Percentiles rank a stretch among this genome's conserved stretches.
Conservation (phyloP, 2,888 invertebrate genomes). For the Perithous albicinctus region DNA sequence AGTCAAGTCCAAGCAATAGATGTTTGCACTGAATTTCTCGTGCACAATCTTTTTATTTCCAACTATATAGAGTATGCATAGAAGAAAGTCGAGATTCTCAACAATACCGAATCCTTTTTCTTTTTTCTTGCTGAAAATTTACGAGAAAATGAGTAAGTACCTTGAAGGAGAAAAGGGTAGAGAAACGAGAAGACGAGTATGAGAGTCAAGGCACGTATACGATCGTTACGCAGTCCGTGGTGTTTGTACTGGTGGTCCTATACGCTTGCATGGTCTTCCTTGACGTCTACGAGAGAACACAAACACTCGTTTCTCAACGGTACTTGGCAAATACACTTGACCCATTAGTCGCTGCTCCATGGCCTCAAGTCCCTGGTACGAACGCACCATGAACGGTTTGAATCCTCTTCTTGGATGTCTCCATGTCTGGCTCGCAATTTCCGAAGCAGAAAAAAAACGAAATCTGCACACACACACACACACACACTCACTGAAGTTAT, state of each 20-base stretch:
- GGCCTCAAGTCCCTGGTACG: conserved; percentile 54
- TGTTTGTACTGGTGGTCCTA: conserved; percentile 35
- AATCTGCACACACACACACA: too few relatives aligned
- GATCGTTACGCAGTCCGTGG: conserved; percentile 21
- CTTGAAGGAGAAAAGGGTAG: conserved; percentile 9
- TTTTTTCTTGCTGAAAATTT: conserved; percentile 1
- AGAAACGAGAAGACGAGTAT: conserved; percentile 17
- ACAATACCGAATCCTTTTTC: not conserved
- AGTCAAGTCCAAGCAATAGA: not conserved
- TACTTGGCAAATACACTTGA: conserved; percentile 72
- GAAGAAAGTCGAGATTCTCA: not conserved
- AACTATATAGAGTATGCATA: not conserved
- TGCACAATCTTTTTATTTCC: not conserved
- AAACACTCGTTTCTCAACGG: conserved; percentile 62
- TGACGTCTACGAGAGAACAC: conserved; percentile 49
- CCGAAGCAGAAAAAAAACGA: not conserved
- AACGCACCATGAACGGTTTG: conserved; percentile 44
- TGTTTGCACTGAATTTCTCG: not conserved
- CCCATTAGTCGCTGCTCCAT: conserved; percentile 72
- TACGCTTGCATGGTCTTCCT: conserved; percentile 38
- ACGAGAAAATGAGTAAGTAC: conserved; percentile 1
- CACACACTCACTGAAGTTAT: too few relatives aligned
- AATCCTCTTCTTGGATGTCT: not conserved
- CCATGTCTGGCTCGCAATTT: not conserved
- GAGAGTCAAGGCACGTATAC: conserved; percentile 21